These are phyloP conservation scores for Equus przewalskii DNA, from an alignment of 2,113 vertebrate genomes.

Conservation along the genomic window DNA sequence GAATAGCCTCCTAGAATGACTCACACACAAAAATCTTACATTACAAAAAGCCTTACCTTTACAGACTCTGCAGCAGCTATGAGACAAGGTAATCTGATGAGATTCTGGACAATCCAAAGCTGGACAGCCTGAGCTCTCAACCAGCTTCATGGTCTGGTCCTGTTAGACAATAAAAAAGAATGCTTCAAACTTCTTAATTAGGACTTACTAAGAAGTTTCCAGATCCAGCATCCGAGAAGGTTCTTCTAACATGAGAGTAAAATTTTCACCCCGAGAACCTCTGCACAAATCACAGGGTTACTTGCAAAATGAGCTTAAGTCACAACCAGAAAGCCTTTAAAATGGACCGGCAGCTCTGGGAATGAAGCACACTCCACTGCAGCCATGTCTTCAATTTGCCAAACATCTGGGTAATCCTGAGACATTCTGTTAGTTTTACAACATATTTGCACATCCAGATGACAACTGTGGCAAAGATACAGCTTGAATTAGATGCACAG, in stretches of 20 bases:
- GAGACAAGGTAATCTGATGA: constrained; percentile 93
- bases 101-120: constrained; percentile 93
- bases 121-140: constrained; percentile 89
- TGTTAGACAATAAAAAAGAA: constrained; percentile 82
- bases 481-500: neutral
- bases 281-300: neutral
- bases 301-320: neutral
- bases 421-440: neutral
- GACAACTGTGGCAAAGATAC: neutral
- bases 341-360: neutral
- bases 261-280: neutral
- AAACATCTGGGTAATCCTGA: neutral
- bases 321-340: neutral
- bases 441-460: neutral
- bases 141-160: constrained; percentile 94
- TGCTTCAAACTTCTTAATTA: neutral
- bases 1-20: neutral
- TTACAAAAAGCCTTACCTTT: constrained; percentile 91
- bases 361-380: too few species aligned
- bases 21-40: neutral
- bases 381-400: neutral
- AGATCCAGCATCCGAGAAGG: neutral
- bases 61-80: constrained; percentile 98
- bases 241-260: neutral
- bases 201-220: neutral